These are phyloP conservation scores for Temnopleurus reevesii DNA, from an alignment of 53 echinoderm and acorn worm genomes.

Conservation along the genomic window DNA sequence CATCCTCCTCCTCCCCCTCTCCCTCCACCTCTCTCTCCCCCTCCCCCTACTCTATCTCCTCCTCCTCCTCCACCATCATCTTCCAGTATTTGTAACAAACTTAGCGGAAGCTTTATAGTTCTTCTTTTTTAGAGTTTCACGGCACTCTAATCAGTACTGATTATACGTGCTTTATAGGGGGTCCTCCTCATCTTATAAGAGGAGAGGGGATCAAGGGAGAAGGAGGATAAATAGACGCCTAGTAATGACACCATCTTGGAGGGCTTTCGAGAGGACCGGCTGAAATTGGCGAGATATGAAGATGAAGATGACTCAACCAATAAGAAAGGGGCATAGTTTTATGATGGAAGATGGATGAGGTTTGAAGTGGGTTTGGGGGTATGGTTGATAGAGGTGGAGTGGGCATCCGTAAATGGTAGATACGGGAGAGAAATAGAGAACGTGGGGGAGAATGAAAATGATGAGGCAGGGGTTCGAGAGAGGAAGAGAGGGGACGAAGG, in stretches of 20 bases:
- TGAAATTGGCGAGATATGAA: slow-evolving; percentile 40
- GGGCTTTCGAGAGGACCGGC: slow-evolving; percentile 11
- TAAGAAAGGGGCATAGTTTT: slow-evolving; percentile 7
- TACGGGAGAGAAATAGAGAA: neutral
- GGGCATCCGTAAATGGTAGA: neutral
- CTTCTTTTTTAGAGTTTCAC: no score
- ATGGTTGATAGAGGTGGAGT: neutral
- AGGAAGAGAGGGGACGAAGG: neutral
- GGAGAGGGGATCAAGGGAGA: neutral
- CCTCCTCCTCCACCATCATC: neutral
- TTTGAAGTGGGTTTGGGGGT: slow-evolving; percentile 17
- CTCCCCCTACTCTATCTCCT: neutral
- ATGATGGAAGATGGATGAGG: slow-evolving; percentile 25
- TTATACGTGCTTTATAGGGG: no score
- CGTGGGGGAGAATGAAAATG: neutral
- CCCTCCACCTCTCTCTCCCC: neutral
- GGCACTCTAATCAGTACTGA: no score
- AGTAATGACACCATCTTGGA: slow-evolving; percentile 37
- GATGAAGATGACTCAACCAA: slow-evolving; percentile 48
- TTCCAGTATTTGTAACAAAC: neutral
- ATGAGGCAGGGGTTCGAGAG: neutral
- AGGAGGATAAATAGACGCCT: slow-evolving; percentile 22
- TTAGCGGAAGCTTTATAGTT: no score
- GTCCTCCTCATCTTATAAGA: slow-evolving; percentile 30
- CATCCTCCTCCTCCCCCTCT: neutral